Conservation (phyloP, 2,888 invertebrate species). For the Melitaea athalia region DNA sequence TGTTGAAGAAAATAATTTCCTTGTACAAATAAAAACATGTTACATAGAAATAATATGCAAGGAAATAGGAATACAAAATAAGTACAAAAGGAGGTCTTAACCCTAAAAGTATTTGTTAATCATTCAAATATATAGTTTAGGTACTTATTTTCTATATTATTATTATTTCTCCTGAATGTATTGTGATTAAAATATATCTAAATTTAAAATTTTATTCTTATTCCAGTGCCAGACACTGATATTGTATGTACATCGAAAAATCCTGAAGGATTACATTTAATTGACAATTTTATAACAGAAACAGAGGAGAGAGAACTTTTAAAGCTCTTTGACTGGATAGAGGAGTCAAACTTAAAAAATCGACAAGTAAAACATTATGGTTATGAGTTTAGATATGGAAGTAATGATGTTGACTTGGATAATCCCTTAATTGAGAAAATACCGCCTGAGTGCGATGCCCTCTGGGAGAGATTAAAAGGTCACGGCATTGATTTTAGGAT, state of each 20-base stretch:
- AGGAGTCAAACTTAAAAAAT: conserved; percentile 85
- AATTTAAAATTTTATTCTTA: not conserved
- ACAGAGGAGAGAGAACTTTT: conserved; percentile 86
- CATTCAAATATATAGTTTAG: no score
- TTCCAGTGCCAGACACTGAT: conserved; percentile 70
- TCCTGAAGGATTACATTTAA: conserved; percentile 87
- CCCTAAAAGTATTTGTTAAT: no score
- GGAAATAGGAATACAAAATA: no score
- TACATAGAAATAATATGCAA: no score
- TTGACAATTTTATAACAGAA: conserved; percentile 87
- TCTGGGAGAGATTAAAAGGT: conserved; percentile 83
- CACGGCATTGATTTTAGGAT: conserved; percentile 60
- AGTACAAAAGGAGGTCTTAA: no score
- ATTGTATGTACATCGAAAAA: conserved; percentile 58
- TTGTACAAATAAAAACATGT: no score
- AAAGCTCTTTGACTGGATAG: conserved; percentile 79
- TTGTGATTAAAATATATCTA: not conserved
- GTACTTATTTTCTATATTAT: no score
- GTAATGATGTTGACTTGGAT: conserved; percentile 90
- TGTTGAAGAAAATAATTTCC: no score
- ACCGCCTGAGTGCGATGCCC: conserved; percentile 85
- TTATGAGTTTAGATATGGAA: conserved; percentile 94
- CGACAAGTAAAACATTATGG: conserved; percentile 95
- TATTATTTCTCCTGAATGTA: no score
- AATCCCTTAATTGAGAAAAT: conserved; percentile 85